Conservation (phyloP, 2,888 invertebrate species). For the Protonemura montana region DNA sequence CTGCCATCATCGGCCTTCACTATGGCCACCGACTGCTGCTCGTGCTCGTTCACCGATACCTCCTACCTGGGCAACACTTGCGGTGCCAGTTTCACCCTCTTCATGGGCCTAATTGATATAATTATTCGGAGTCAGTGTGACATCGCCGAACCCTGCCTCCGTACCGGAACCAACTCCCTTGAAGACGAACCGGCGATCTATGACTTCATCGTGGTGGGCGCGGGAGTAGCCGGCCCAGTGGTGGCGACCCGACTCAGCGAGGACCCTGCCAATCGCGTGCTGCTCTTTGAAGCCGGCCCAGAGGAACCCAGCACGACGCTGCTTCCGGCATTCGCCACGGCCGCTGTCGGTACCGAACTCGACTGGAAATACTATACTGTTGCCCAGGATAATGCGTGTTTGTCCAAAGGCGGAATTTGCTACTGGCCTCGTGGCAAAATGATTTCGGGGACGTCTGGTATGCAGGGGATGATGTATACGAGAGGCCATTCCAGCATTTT, state of each 20-base stretch:
- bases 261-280: slow-evolving; percentile 49
- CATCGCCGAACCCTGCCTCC: slow-evolving; percentile 53
- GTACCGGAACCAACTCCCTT: slow-evolving; percentile 46
- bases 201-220: slow-evolving; percentile 55
- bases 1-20: not conserved
- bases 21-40: slow-evolving; percentile 44
- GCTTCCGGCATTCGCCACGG: slow-evolving; percentile 58
- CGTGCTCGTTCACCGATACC: slow-evolving; percentile 53
- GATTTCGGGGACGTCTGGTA: slow-evolving; percentile 53
- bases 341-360: slow-evolving; percentile 57
- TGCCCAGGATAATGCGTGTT: slow-evolving; percentile 56
- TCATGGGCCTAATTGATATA: slow-evolving; percentile 54
- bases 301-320: slow-evolving; percentile 60
- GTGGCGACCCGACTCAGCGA: slow-evolving; percentile 55
- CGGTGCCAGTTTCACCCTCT: slow-evolving; percentile 52
- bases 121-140: slow-evolving; percentile 53
- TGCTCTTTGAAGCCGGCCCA: slow-evolving; percentile 60
- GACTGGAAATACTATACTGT: slow-evolving; percentile 65
- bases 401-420: slow-evolving; percentile 57
- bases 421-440: slow-evolving; percentile 62
- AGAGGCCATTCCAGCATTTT: slow-evolving; percentile 73
- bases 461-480: slow-evolving; percentile 64
- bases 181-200: slow-evolving; percentile 30
- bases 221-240: slow-evolving; percentile 56
- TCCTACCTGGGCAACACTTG: slow-evolving; percentile 52